Conservation (phyloP, 2,113 vertebrate species). For the Macaca mulatta region DNA sequence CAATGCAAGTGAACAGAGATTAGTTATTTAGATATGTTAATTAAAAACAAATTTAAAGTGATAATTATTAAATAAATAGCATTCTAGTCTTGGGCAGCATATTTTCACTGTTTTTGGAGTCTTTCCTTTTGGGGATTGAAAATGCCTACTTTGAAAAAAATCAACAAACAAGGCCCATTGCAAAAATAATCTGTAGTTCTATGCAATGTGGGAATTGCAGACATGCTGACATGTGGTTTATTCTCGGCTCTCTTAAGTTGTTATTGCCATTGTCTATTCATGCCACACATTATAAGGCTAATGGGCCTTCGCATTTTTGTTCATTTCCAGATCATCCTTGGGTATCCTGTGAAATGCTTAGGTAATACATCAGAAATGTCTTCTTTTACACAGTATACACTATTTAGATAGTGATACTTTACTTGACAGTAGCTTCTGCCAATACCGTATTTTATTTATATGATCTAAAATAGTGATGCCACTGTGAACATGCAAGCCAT, state of each 20-base stretch:
- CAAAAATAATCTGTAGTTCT: conserved; percentile 29
- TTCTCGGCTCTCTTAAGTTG: not conserved
- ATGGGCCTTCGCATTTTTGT: conserved; percentile 42
- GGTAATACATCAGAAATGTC: conserved; percentile 43
- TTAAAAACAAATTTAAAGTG: conserved; percentile 59
- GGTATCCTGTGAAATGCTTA: conserved; percentile 7
- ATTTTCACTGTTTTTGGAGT: conserved; percentile 16
- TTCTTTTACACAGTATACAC: not conserved
- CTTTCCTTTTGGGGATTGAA: conserved; percentile 25
- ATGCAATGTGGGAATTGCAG: too few species aligned
- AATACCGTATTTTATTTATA: conserved; percentile 31
- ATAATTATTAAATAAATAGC: conserved; percentile 52
- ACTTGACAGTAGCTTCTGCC: not conserved
- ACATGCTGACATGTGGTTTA: not conserved
- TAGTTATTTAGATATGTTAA: conserved; percentile 53
- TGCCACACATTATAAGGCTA: not conserved
- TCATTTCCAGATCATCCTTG: conserved; percentile 18
- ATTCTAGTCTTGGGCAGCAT: not conserved
- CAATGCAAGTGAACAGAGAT: conserved; percentile 40
- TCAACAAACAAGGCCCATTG: not conserved
- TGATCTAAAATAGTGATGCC: not conserved
- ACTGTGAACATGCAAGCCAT: not conserved
- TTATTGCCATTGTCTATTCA: not conserved
- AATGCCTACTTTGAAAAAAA: conserved; percentile 44
- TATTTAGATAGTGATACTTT: conserved; percentile 38